Evolutionary conservation across 2,888 invertebrate species (phyloP).

Genomic region (Platycnemis pennipes): DNA sequence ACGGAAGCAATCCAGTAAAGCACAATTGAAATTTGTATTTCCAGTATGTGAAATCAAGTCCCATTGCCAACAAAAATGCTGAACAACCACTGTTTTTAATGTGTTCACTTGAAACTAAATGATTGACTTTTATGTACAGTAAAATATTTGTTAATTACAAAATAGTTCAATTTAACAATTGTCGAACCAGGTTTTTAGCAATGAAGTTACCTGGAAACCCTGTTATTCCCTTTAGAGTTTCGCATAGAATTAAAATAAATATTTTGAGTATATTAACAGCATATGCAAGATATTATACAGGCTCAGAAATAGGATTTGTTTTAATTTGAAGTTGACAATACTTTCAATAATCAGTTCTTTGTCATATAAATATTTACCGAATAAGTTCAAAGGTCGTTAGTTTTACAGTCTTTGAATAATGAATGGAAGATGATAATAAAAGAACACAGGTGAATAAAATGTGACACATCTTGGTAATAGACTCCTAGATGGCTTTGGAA

Average conservation of each 20-base stretch:
- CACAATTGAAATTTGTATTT: too few relatives aligned
- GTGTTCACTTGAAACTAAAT: background rate
- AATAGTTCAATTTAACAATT: constrained; percentile 59
- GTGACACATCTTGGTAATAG: background rate
- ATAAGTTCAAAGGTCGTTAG: constrained; percentile 13
- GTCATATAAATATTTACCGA: constrained; percentile 4
- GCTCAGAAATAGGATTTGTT: constrained; percentile 22
- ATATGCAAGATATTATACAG: constrained; percentile 16
- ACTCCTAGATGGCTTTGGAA: background rate
- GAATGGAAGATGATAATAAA: constrained; percentile 4
- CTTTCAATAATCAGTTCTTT: constrained; percentile 14
- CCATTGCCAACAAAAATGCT: background rate
- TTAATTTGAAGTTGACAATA: constrained; percentile 14
- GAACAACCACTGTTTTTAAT: background rate
- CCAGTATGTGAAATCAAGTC: background rate
- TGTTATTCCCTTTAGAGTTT: constrained; percentile 53
- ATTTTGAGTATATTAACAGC: background rate
- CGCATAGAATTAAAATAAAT: constrained; percentile 40
- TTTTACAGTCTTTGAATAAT: constrained; percentile 22
- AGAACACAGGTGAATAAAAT: background rate
- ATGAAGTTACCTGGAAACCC: constrained; percentile 53
- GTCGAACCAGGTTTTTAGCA: constrained; percentile 45
- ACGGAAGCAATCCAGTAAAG: too few relatives aligned
- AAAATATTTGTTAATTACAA: constrained; percentile 46
- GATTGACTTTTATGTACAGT: constrained; percentile 36